These are phyloP conservation scores for Apostichopus japonicus DNA, from an alignment of 35 echinoderm and acorn worm genomes.

Conservation along the genomic window DNA sequence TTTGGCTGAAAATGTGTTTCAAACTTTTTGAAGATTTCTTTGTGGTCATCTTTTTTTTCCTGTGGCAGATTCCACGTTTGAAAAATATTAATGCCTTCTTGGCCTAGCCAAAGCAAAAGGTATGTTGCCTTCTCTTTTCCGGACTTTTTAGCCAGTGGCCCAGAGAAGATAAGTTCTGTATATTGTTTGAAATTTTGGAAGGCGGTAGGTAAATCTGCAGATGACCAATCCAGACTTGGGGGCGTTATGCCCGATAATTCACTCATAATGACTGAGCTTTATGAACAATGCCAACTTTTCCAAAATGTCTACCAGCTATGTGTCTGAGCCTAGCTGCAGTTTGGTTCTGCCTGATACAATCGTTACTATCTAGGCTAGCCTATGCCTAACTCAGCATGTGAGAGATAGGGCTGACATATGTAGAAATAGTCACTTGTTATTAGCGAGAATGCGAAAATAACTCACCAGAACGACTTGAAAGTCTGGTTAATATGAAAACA, in stretches of 20 bases:
- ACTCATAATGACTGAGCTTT: slow-evolving; percentile 2
- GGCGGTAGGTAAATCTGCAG: slow-evolving; percentile 23
- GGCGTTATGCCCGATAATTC: slow-evolving; percentile 38
- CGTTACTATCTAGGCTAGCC: too few species aligned
- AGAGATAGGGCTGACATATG: too few species aligned
- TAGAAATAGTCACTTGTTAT: too few species aligned
- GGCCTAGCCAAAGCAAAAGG: slow-evolving; percentile 36
- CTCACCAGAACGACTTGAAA: too few species aligned
- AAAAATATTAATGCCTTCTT: slow-evolving; percentile 8
- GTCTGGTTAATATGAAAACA: too few species aligned
- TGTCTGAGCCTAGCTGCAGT: too few species aligned
- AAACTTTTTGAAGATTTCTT: slow-evolving; percentile 1
- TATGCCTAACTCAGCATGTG: too few species aligned
- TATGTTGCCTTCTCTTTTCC: slow-evolving; percentile 37
- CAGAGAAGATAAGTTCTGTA: slow-evolving; percentile 1
- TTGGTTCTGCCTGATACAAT: too few species aligned
- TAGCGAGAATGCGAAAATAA: too few species aligned
- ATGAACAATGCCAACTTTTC: too few species aligned
- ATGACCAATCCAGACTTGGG: slow-evolving; percentile 11
- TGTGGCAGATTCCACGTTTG: not conserved
- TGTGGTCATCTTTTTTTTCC: slow-evolving; percentile 14
- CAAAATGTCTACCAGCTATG: too few species aligned
- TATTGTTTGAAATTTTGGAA: slow-evolving; percentile 27
- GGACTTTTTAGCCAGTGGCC: slow-evolving; percentile 1
- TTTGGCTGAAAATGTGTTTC: slow-evolving; percentile 36